These are phyloP conservation scores for Piezodorus guildinii DNA, from an alignment of 1,140 invertebrate genomes.

Conservation along the genomic window DNA sequence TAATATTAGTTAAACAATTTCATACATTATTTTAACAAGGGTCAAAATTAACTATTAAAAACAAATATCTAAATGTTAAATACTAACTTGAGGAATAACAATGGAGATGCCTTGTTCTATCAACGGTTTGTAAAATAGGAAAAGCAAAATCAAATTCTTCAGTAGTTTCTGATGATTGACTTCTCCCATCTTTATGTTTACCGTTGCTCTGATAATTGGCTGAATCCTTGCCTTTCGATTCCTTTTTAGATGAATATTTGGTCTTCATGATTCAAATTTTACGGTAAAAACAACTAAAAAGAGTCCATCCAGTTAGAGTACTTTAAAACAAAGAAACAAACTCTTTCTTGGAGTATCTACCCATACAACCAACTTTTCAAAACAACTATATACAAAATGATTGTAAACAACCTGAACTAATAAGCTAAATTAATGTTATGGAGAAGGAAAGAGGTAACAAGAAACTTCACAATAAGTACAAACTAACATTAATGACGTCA, in stretches of 20 bases:
- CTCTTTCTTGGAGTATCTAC: no score
- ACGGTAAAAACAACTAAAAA: background rate
- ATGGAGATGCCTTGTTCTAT: conserved; percentile 8
- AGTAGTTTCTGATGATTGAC: conserved; percentile 8
- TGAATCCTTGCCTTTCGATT: conserved; percentile 5
- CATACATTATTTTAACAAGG: no score
- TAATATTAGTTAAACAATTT: no score
- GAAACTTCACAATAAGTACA: no score
- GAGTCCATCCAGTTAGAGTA: no score
- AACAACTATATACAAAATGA: no score
- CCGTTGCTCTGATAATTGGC: conserved; percentile 2
- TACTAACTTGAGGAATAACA: conserved; percentile 19
- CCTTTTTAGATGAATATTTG: conserved; percentile 6
- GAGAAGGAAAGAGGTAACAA: no score
- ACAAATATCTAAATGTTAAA: background rate
- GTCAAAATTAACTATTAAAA: background rate
- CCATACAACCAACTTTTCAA: no score
- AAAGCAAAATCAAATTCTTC: conserved; percentile 19
- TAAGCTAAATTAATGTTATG: no score
- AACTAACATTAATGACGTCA: no score
- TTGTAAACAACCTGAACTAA: no score
- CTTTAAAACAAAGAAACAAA: no score
- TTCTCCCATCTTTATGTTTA: conserved; percentile 11
- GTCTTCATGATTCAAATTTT: background rate
- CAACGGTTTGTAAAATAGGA: conserved; percentile 16